Evolutionary conservation across 2,888 invertebrate genomes (phyloP).

Genomic region (Campopleginae sp.): DNA sequence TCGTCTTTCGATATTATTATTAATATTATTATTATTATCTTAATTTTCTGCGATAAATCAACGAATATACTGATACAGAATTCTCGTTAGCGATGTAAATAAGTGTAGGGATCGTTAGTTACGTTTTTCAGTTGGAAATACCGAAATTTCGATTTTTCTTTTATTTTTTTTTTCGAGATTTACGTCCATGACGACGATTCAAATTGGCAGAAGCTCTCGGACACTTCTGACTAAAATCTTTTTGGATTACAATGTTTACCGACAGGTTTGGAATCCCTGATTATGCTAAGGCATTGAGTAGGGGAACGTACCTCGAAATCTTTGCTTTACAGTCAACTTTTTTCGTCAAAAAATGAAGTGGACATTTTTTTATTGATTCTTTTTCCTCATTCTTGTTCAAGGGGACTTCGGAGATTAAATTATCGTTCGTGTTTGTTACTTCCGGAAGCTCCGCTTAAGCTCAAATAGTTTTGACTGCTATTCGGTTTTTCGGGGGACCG

Average conservation of each 20-base stretch:
- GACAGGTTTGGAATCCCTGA: no score
- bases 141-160: constrained; percentile 25
- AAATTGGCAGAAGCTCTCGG: background rate
- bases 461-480: constrained; percentile 35
- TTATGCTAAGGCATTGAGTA: background rate
- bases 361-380: background rate
- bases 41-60: constrained; percentile 29
- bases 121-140: constrained; percentile 23
- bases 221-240: no score
- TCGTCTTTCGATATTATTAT: constrained; percentile 49
- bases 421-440: constrained; percentile 31
- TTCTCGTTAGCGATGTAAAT: constrained; percentile 52
- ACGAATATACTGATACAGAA: constrained; percentile 47
- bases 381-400: background rate
- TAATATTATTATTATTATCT: constrained; percentile 37
- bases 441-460: constrained; percentile 59
- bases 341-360: background rate
- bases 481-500: constrained; percentile 18
- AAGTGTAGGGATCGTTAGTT: constrained; percentile 47
- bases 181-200: background rate
- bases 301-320: background rate
- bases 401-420: background rate
- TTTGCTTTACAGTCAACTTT: background rate
- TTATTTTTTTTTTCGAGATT: background rate
- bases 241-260: background rate